These are phyloP conservation scores for Microcebus jonahi DNA, from an alignment of 2,113 vertebrate species.

Conservation along the genomic window DNA sequence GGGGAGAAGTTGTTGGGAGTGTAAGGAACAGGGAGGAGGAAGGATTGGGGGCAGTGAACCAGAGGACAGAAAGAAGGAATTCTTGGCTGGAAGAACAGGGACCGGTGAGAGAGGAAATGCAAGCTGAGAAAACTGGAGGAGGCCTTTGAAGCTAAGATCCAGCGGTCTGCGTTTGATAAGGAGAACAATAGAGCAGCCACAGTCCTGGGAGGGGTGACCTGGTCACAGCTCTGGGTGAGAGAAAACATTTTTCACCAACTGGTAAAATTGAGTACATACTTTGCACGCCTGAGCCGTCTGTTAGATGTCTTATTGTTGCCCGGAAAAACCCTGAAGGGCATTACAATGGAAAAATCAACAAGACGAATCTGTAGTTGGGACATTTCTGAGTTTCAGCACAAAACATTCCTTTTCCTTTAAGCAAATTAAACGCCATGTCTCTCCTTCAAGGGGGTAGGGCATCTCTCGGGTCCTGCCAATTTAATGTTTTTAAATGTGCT, in stretches of 20 bases:
- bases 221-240: constrained; percentile 52
- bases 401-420: constrained; percentile 22
- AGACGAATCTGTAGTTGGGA: not conserved
- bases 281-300: not conserved
- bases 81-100: constrained; percentile 45
- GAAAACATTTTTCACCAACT: constrained; percentile 22
- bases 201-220: not conserved
- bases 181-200: not conserved
- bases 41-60: not conserved
- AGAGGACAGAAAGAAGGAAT: not conserved
- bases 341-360: constrained; percentile 46
- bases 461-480: constrained; percentile 1
- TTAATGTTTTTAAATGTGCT: not conserved
- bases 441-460: not conserved
- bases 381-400: constrained; percentile 19
- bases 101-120: constrained; percentile 4
- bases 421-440: not conserved
- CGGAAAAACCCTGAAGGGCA: not conserved
- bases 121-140: constrained; percentile 56
- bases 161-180: constrained; percentile 47
- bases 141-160: constrained; percentile 51
- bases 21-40: not conserved
- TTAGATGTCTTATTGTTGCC: constrained; percentile 4
- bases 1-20: not conserved
- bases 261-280: not conserved